Base-by-base conservation (phyloP, 2,113 vertebrate species). In the Ammospiza caudacuta region DNA sequence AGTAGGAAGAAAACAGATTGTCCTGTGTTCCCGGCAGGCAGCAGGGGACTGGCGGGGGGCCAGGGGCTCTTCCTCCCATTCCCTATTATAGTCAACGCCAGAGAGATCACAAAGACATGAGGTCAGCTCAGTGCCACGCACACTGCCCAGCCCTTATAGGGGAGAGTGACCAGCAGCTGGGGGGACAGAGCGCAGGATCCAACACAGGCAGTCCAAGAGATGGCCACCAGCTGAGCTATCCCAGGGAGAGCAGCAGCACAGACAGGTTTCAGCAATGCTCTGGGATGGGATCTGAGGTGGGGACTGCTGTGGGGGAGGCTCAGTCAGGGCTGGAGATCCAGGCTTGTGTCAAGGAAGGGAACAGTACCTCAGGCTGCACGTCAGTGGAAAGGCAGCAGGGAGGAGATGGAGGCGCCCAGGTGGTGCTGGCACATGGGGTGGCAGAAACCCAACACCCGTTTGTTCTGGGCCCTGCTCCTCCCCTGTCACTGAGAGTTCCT, bases 61-160 rank as follows among this genome's bases (percentile, higher is more conserved):
- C 96, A 97, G 80, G 68, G 85, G 76, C 90, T 94, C 77, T 88
- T 94, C 95, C 92, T 95, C 90, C 93, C 66, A 43, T 97, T 97
- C 91, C 97, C 97, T 97, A 96, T 97, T 97, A 97, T 97, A 97
- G 97, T 97, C 97, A 97, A 95, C 13, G 35, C 84, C 4, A 3
- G 76, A 52, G 91, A 46, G 66, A 95, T 96, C 90, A 97, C 96
- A 97, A 97, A 97, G 94, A 77, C 95, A 96, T 97, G 96, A 97
- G 96, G 96, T 97, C 97, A 97, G 95, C 91, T 70, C 8, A 1
- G 91, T 83, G 88, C 80, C 92, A 93, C 4, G 4, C 10, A 1
- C 51, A 1, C 92, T 95, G 96, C 95, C 92, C 81, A 3, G 95
- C 81, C 97, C 97, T 97, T 97, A 94, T 97, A 97, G 95, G 96